phyloP scores from a whole-genome alignment of 1,140 invertebrate species.

The Pseudomyrmex pallidus region DNA sequence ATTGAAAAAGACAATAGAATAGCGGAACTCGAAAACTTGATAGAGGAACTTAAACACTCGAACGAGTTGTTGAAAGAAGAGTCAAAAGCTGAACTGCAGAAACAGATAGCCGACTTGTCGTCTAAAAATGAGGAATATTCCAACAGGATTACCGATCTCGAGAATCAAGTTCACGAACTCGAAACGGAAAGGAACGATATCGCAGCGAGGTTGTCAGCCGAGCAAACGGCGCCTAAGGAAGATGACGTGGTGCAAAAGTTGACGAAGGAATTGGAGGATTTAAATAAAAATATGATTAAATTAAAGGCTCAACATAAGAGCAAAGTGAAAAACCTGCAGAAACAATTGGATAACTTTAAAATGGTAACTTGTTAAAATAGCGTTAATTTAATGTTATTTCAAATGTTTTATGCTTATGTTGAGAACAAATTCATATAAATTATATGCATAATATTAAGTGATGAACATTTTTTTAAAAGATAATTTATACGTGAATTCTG shows the following conservation, averaged over 20 bases:
- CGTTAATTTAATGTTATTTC: too few relatives aligned
- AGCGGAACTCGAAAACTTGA: constrained; percentile 80
- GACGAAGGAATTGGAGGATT: constrained; percentile 89
- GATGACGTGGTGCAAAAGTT: constrained; percentile 86
- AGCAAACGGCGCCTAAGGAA: constrained; percentile 76
- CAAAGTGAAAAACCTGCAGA: constrained; percentile 93
- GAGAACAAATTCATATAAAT: neutral
- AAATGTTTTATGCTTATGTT: neutral
- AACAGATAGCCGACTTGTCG: constrained; percentile 74
- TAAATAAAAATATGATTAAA: constrained; percentile 94
- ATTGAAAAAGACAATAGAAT: constrained; percentile 81
- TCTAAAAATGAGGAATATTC: constrained; percentile 77
- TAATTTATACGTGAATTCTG: constrained; percentile 34
- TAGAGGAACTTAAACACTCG: constrained; percentile 79
- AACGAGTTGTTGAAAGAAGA: constrained; percentile 77
- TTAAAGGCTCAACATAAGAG: constrained; percentile 92
- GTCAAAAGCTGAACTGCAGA: constrained; percentile 76
- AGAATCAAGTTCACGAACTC: constrained; percentile 75
- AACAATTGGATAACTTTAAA: constrained; percentile 92
- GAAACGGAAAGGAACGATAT: constrained; percentile 78
- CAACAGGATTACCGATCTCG: constrained; percentile 75
- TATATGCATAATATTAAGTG: neutral
- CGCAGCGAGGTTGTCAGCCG: constrained; percentile 64
- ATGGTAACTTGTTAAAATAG: constrained; percentile 83
- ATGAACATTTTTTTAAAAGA: neutral